These are phyloP conservation scores for Hydractinia symbiolongicarpus DNA, from an alignment of 30 jellyfish, hydroid and myxozoan species.

Conservation along the genomic window DNA sequence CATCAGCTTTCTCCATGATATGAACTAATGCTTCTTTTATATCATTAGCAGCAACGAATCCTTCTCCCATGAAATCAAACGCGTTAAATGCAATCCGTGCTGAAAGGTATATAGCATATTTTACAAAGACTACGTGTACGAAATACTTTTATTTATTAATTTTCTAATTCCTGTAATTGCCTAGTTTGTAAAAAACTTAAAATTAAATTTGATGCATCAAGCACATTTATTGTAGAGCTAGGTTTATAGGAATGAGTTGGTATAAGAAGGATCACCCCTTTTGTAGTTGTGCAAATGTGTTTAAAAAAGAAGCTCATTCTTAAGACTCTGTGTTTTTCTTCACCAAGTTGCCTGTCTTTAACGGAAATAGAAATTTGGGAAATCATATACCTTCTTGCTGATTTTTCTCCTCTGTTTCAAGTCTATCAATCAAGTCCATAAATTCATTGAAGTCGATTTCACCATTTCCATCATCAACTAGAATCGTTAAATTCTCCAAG, in stretches of 20 bases:
- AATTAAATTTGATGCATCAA: no score
- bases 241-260: no score
- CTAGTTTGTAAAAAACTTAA: no score
- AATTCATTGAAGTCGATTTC: neutral
- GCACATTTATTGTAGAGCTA: no score
- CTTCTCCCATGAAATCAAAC: conserved; percentile 8
- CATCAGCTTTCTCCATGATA: conserved; percentile 9
- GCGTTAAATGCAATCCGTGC: conserved; percentile 4
- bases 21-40: conserved; percentile 6
- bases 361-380: neutral
- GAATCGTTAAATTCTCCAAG: neutral
- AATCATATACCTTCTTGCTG: neutral
- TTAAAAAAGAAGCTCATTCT: no score
- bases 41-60: conserved; percentile 9
- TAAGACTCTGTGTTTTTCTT: no score
- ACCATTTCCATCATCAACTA: conserved; percentile 5
- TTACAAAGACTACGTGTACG: neutral
- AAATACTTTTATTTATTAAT: no score
- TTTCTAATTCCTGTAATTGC: no score
- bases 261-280: no score
- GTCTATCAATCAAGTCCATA: neutral
- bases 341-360: no score
- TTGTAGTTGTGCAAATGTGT: no score
- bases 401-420: neutral
- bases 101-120: neutral